A percentile compares a stretch with the other conserved stretches of the same genome.
Evolutionary conservation across 2,888 invertebrate genomes (phyloP).

Genomic region (Pyrochroa serraticornis): DNA sequence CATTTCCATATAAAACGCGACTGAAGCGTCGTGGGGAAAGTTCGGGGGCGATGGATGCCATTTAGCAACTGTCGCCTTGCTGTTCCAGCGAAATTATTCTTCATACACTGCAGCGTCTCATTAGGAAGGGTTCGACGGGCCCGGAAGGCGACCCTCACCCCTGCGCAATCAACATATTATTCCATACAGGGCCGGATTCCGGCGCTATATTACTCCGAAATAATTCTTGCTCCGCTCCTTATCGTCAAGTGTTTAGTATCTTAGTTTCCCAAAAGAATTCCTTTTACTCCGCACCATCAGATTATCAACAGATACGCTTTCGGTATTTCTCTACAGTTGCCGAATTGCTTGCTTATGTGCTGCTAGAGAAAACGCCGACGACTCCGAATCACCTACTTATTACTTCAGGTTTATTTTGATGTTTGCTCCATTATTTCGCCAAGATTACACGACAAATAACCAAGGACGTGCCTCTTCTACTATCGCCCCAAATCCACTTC

Average conservation of each 20-base stretch:
- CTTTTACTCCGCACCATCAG: slow-evolving; percentile 23
- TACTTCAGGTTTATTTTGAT: slow-evolving; percentile 10
- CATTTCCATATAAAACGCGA: slow-evolving; percentile 49
- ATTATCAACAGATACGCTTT: slow-evolving; percentile 27
- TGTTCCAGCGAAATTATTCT: slow-evolving; percentile 45
- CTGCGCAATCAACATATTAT: slow-evolving; percentile 20
- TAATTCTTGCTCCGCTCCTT: slow-evolving; percentile 8
- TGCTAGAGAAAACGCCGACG: slow-evolving; percentile 19
- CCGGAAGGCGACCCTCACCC: slow-evolving; percentile 3
- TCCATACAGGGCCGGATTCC: slow-evolving; percentile 4
- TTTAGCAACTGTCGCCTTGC: slow-evolving; percentile 50
- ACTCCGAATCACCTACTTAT: slow-evolving; percentile 25
- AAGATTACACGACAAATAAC: neutral
- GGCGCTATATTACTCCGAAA: slow-evolving; percentile 5
- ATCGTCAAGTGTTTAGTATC: slow-evolving; percentile 9
- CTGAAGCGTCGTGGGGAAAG: slow-evolving; percentile 44
- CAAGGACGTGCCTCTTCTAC: neutral
- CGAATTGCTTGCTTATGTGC: slow-evolving; percentile 26
- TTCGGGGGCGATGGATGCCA: slow-evolving; percentile 49
- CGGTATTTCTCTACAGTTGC: slow-evolving; percentile 10
- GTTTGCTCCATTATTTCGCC: slow-evolving; percentile 19
- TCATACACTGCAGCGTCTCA: slow-evolving; percentile 40
- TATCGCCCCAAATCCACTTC: neutral
- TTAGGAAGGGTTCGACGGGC: slow-evolving; percentile 27
- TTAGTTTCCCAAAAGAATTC: slow-evolving; percentile 4